These are phyloP conservation scores for Epistrophella euchroma DNA, from an alignment of 2,888 invertebrate genomes.

Conservation along the genomic window DNA sequence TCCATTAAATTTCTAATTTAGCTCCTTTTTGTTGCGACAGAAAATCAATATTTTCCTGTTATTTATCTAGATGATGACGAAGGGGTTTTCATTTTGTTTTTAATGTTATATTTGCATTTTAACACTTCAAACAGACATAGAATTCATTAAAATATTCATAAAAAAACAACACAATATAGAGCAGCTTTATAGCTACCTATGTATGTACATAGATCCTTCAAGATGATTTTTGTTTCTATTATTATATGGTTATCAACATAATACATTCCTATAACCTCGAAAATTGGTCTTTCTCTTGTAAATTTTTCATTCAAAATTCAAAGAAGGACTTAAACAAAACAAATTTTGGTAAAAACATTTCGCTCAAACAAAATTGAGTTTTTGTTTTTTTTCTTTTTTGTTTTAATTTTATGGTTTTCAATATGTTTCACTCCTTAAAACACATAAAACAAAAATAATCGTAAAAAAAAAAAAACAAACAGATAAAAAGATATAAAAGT, in stretches of 20 bases:
- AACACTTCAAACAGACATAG: slow-evolving; percentile 49
- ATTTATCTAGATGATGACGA: slow-evolving; percentile 56
- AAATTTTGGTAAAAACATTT: slow-evolving; percentile 27
- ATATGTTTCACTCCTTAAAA: slow-evolving; percentile 62
- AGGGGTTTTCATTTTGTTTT: slow-evolving; percentile 52
- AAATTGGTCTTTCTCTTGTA: slow-evolving; percentile 10
- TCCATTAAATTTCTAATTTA: slow-evolving; percentile 76
- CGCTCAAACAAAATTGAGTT: slow-evolving; percentile 48
- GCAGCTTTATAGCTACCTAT: too few relatives aligned
- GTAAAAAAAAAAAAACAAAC: slow-evolving; percentile 31
- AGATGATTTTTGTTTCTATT: not conserved
- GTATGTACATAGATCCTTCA: not conserved
- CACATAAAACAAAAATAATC: slow-evolving; percentile 62
- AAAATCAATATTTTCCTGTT: slow-evolving; percentile 75
- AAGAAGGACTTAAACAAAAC: slow-evolving; percentile 39
- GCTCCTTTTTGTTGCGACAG: slow-evolving; percentile 74
- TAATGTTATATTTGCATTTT: slow-evolving; percentile 63
- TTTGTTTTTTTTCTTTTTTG: slow-evolving; percentile 15
- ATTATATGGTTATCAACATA: not conserved
- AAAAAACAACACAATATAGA: not conserved
- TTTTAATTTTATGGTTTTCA: slow-evolving; percentile 62
- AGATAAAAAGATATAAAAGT: slow-evolving; percentile 62
- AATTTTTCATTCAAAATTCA: slow-evolving; percentile 28
- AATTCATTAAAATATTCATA: slow-evolving; percentile 19
- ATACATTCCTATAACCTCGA: not conserved